A percentile compares a stretch with the other conserved stretches of the same genome.
These are phyloP conservation scores for Gallinago undulata DNA, from an alignment of 2,113 vertebrate species.

Conservation along the genomic window DNA sequence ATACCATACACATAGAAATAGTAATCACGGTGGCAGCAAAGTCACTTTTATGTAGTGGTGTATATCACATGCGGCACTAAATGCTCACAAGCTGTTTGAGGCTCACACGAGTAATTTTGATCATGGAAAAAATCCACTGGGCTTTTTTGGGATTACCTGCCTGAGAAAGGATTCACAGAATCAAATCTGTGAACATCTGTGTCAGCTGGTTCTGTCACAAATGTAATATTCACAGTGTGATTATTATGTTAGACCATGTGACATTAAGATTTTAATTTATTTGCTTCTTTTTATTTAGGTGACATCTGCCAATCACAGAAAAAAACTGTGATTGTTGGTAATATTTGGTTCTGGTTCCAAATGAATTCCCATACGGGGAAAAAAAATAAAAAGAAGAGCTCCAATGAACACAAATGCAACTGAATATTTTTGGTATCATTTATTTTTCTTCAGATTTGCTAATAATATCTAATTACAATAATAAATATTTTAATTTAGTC, in stretches of 20 bases:
- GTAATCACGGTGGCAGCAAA: constrained; percentile 13
- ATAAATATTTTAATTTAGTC: constrained; percentile 63
- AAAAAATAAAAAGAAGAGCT: neutral
- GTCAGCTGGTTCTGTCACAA: neutral
- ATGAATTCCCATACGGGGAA: neutral
- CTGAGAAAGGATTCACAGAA: neutral
- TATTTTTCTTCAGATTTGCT: constrained; percentile 42
- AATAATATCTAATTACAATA: constrained; percentile 43
- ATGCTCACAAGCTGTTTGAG: neutral
- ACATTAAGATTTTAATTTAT: neutral
- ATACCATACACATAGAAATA: neutral
- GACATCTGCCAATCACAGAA: neutral
- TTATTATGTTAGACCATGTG: neutral
- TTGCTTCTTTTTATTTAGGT: constrained; percentile 6
- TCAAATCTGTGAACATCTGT: neutral
- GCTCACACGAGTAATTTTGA: neutral
- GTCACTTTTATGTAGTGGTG: neutral
- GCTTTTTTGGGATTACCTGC: neutral
- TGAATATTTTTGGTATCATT: constrained; percentile 2
- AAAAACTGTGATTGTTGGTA: neutral
- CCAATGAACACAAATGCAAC: neutral
- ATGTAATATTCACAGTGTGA: neutral
- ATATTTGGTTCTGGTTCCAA: neutral
- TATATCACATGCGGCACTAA: neutral
- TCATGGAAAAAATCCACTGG: neutral